Evolutionary conservation across 1,140 invertebrate species (phyloP).

Genomic region (Drosophila littoralis): DNA sequence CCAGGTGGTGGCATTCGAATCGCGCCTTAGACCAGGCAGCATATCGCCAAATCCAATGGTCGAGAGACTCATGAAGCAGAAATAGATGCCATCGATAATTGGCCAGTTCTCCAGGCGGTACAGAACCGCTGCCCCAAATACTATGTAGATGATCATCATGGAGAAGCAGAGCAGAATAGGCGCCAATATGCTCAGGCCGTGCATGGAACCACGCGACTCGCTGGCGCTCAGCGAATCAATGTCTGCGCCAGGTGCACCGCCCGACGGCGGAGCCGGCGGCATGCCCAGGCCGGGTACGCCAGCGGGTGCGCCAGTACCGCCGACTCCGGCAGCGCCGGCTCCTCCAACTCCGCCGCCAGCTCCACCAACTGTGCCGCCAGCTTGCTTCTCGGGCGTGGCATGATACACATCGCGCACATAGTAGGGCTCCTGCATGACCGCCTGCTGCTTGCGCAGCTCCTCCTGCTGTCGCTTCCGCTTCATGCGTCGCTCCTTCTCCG

Average conservation of each 20-base stretch:
- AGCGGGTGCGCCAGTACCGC: neutral
- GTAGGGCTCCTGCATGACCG: conserved; percentile 91
- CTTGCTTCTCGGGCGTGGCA: conserved; percentile 86
- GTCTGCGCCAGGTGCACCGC: conserved; percentile 67
- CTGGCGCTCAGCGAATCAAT: conserved; percentile 89
- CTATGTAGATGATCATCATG: conserved; percentile 93
- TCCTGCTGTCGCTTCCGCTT: conserved; percentile 90
- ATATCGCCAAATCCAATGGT: conserved; percentile 97
- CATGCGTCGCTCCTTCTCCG: conserved; percentile 91
- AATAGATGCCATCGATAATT: conserved; percentile 95
- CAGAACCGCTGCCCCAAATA: conserved; percentile 94
- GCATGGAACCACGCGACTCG: conserved; percentile 90
- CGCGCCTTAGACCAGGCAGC: conserved; percentile 90
- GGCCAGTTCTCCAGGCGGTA: conserved; percentile 94
- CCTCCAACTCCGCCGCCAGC: conserved; percentile 13
- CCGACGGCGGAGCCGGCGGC: conserved; percentile 1
- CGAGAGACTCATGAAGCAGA: conserved; percentile 96
- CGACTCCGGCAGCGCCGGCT: neutral
- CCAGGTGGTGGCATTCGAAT: conserved; percentile 89
- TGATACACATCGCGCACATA: conserved; percentile 88
- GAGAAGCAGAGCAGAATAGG: conserved; percentile 91
- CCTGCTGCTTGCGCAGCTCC: conserved; percentile 89
- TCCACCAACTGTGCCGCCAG: conserved; percentile 74
- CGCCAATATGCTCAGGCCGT: conserved; percentile 90
- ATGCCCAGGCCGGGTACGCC: conserved; percentile 23